Evolutionary conservation across 2,888 invertebrate genomes (phyloP).

Genomic region (Escarpia spicata): DNA sequence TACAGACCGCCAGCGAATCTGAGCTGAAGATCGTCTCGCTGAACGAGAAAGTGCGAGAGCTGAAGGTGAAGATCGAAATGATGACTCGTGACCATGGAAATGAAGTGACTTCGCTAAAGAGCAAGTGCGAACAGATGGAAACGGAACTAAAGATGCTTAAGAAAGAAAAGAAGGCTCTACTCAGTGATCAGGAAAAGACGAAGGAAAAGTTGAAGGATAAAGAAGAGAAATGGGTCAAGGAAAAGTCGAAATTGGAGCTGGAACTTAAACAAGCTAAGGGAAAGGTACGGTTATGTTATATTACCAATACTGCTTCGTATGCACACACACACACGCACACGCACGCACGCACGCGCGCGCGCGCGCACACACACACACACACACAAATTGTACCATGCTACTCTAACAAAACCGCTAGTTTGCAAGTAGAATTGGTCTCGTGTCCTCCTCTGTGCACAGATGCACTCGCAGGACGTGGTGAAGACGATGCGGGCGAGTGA

Average conservation of each 20-base stretch:
- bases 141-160: conserved; percentile 49
- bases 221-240: conserved; percentile 32
- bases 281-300: conserved; percentile 19
- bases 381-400: not conserved
- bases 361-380: not conserved
- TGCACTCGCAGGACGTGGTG: not conserved
- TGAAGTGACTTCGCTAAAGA: conserved; percentile 39
- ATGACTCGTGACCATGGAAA: conserved; percentile 27
- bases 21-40: conserved; percentile 46
- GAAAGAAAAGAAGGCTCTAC: conserved; percentile 45
- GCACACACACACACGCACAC: not conserved
- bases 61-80: conserved; percentile 29
- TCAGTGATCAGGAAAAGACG: conserved; percentile 42
- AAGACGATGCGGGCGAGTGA: conserved; percentile 35
- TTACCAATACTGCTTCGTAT: no score
- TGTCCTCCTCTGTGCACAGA: not conserved
- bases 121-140: conserved; percentile 48
- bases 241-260: conserved; percentile 35
- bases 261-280: conserved; percentile 37
- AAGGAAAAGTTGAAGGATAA: conserved; percentile 32
- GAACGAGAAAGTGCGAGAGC: conserved; percentile 20
- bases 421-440: no score
- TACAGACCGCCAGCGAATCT: conserved; percentile 28
- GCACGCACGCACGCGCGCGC: not conserved
- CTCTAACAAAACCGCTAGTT: not conserved